A percentile compares a stretch with the other conserved stretches of the same genome.
Conservation (phyloP, 1,140 invertebrate species). For the Tetragnatha versicolor region DNA sequence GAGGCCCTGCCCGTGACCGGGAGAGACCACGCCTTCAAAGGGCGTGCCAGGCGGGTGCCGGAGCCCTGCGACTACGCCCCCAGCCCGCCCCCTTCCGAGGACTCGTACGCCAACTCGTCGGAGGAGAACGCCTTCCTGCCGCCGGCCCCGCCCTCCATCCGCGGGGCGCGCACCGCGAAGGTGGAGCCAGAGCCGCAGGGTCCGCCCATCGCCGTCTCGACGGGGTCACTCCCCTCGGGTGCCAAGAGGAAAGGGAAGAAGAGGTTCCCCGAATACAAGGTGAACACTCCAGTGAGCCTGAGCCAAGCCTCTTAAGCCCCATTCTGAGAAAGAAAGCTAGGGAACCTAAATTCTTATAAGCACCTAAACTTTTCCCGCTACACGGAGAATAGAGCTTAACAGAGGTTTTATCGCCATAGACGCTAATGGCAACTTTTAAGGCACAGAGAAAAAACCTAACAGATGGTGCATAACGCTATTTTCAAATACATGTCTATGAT, state of each 20-base stretch:
- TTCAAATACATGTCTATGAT: too few species aligned
- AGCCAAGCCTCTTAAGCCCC: background rate
- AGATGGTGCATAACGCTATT: too few species aligned
- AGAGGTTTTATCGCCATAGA: too few species aligned
- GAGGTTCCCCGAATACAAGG: constrained; percentile 57
- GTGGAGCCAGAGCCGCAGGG: constrained; percentile 19
- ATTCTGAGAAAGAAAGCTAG: background rate
- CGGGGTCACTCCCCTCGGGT: constrained; percentile 44
- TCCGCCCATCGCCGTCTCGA: constrained; percentile 31
- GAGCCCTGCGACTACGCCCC: constrained; percentile 57
- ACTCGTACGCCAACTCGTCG: constrained; percentile 59
- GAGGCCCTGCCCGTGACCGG: constrained; percentile 75
- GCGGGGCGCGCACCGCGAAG: constrained; percentile 31
- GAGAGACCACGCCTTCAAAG: constrained; percentile 35
- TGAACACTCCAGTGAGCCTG: background rate
- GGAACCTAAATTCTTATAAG: too few species aligned
- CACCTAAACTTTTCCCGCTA: too few species aligned
- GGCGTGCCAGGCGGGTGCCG: constrained; percentile 41
- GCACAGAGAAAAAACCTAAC: too few species aligned
- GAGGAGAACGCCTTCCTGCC: constrained; percentile 57
- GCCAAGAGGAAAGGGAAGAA: constrained; percentile 52
- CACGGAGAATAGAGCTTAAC: too few species aligned
- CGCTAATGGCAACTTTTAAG: too few species aligned
- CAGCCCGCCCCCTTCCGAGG: constrained; percentile 58
- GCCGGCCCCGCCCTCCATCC: constrained; percentile 31